Evolutionary conservation across 2,113 vertebrate species (phyloP).

Genomic region (Indicator maculatus): DNA sequence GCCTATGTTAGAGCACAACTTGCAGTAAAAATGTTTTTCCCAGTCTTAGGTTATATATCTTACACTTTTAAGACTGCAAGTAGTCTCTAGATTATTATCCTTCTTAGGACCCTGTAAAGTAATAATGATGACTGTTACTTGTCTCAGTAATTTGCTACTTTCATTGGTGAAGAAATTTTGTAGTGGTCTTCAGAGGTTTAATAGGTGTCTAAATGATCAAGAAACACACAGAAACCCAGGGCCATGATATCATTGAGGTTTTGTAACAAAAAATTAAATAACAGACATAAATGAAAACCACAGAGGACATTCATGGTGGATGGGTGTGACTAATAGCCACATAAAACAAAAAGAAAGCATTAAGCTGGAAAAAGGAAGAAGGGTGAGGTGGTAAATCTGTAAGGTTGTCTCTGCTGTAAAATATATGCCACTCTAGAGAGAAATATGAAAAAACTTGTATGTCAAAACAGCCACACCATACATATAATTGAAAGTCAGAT

Average conservation of each 20-base stretch:
- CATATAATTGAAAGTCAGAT: not conserved
- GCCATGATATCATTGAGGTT: not conserved
- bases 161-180: not conserved
- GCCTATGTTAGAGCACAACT: not conserved
- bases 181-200: not conserved
- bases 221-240: not conserved
- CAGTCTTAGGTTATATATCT: not conserved
- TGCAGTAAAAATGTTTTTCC: not conserved
- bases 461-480: not conserved
- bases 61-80: not conserved
- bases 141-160: not conserved
- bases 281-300: not conserved
- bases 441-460: not conserved
- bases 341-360: not conserved
- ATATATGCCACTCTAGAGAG: not conserved
- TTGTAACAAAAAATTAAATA: not conserved
- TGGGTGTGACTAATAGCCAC: not conserved
- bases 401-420: not conserved
- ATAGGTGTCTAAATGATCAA: not conserved
- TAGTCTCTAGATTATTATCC: not conserved
- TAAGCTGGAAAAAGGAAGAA: not conserved
- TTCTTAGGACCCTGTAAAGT: not conserved
- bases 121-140: not conserved
- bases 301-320: rapidly evolving
- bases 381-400: not conserved